phyloP scores from a whole-genome alignment of 2,113 vertebrate genomes.

The Myotis lucifugus region DNA sequence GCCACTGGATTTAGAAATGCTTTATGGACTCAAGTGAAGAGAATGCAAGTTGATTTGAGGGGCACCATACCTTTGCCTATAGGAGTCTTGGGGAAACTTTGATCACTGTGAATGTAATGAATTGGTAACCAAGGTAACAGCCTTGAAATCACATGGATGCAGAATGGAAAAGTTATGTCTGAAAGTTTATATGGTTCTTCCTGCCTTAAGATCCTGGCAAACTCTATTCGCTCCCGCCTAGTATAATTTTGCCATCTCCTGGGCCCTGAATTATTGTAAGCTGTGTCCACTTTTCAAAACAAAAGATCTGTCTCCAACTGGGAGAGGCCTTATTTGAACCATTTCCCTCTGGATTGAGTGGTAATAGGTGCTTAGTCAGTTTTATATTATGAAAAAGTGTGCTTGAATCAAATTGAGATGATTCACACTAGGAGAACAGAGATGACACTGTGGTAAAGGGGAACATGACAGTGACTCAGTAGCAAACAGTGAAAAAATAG shows the following conservation, averaged over 20 bases:
- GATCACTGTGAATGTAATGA: background rate
- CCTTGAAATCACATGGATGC: background rate
- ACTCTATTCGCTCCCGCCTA: background rate
- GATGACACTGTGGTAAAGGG: background rate
- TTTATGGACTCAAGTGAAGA: background rate
- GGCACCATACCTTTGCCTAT: fast-evolving
- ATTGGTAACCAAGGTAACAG: background rate
- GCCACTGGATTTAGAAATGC: background rate
- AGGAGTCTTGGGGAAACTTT: background rate
- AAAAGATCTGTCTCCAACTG: background rate
- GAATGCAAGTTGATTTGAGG: background rate
- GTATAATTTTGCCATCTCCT: background rate
- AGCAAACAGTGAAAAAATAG: background rate
- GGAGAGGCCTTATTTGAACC: background rate
- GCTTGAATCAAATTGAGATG: background rate
- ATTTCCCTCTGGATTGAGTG: fast-evolving
- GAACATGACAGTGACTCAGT: background rate
- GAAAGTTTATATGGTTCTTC: background rate
- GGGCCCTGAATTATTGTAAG: fast-evolving
- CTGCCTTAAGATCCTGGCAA: background rate
- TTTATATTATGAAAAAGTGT: background rate
- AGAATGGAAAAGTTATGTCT: background rate
- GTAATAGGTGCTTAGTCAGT: too few relatives aligned
- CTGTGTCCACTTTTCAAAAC: background rate
- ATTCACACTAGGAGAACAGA: background rate